Conservation (phyloP, 2,888 invertebrate genomes). For the Lycaena phlaeas region DNA sequence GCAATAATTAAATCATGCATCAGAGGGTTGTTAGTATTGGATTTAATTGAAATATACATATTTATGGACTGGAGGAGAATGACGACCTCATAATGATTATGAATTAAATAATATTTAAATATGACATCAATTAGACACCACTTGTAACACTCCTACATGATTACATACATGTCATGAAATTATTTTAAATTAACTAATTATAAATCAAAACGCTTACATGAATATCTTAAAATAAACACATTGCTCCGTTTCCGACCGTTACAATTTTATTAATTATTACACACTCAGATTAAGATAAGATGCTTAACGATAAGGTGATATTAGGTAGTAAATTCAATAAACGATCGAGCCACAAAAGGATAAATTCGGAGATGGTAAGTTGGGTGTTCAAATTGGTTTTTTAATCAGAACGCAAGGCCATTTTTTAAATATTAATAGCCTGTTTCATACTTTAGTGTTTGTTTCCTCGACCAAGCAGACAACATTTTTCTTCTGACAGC, state of each 20-base stretch:
- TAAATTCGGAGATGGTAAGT: conserved; percentile 28
- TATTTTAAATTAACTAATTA: neutral
- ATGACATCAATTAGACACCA: no score
- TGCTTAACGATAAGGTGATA: neutral
- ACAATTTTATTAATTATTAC: conserved; percentile 1
- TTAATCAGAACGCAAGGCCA: conserved; percentile 53
- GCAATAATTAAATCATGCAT: no score
- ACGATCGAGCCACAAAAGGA: conserved; percentile 25
- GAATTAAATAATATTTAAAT: no score
- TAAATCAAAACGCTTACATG: neutral
- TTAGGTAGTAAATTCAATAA: conserved; percentile 17
- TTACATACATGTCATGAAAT: neutral
- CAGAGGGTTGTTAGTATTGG: no score
- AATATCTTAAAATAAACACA: conserved; percentile 1
- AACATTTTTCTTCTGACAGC: conserved; percentile 53
- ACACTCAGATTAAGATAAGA: neutral
- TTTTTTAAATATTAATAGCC: conserved; percentile 52
- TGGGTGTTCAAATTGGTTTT: conserved; percentile 49
- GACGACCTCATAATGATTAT: no score
- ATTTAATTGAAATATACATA: no score
- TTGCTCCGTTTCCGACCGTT: neutral
- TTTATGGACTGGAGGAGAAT: no score
- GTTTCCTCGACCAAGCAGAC: conserved; percentile 65
- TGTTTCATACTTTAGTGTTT: conserved; percentile 55
- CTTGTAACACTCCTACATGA: no score